Evolutionary conservation across 2,113 vertebrate species (phyloP).

Genomic region (Bombycilla garrulus): DNA sequence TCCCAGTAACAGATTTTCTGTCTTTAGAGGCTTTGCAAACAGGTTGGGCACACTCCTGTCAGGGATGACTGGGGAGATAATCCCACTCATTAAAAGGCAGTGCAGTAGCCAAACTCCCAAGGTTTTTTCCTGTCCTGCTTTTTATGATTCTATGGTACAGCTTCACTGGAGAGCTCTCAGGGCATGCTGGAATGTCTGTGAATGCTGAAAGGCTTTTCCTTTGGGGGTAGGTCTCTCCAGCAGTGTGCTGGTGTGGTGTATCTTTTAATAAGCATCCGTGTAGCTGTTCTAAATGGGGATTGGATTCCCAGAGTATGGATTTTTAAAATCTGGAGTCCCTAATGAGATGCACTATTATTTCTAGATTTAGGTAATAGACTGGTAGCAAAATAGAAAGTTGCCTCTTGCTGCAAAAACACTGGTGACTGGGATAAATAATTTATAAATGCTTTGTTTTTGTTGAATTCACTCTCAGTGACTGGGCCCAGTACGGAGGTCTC

Average conservation of each 20-base stretch:
- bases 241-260: not conserved
- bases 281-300: not conserved
- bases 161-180: not conserved
- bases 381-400: not conserved
- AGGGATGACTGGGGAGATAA: not conserved
- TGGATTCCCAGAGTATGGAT: not conserved
- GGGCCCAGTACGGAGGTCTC: fast-evolving
- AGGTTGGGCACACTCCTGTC: not conserved
- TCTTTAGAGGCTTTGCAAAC: not conserved
- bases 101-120: not conserved
- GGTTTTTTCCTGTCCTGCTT: not conserved
- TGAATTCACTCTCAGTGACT: not conserved
- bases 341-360: not conserved
- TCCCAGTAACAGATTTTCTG: not conserved
- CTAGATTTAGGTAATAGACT: not conserved
- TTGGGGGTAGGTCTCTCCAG: not conserved
- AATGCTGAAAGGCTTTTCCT: not conserved
- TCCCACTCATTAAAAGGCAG: not conserved
- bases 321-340: not conserved
- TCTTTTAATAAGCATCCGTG: not conserved
- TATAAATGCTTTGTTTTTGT: not conserved
- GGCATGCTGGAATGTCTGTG: not conserved
- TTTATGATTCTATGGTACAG: not conserved
- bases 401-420: not conserved
- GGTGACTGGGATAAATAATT: not conserved